Conservation (phyloP, 2,888 invertebrate species). For the Megalurothrips usitatus region DNA sequence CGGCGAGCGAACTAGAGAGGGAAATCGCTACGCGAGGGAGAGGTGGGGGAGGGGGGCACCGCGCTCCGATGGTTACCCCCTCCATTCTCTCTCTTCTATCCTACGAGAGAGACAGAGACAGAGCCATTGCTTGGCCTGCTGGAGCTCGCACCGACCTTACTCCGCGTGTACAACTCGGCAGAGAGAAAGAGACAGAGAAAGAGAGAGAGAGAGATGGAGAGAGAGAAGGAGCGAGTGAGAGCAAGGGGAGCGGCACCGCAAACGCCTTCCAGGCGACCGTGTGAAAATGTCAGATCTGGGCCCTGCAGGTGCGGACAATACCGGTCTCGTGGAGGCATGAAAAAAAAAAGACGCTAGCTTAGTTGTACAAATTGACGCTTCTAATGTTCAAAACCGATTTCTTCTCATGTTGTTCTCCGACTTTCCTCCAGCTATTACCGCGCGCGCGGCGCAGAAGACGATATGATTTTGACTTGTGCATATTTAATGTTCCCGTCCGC, state of each 20-base stretch:
- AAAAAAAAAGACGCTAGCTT: too few relatives aligned
- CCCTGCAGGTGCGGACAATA: slow-evolving; percentile 2
- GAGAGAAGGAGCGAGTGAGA: neutral
- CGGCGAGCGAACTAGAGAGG: neutral
- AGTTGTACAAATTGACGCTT: too few relatives aligned
- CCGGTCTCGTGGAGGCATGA: neutral
- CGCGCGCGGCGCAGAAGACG: too few relatives aligned
- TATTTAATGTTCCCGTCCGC: too few relatives aligned
- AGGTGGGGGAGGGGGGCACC: neutral
- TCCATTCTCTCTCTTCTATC: neutral
- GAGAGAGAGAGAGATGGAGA: neutral
- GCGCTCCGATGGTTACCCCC: neutral
- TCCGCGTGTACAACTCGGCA: neutral
- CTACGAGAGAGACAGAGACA: neutral
- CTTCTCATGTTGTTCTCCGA: too few relatives aligned
- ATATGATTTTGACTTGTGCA: too few relatives aligned
- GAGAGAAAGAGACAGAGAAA: neutral
- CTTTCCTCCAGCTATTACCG: too few relatives aligned
- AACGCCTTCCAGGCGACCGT: slow-evolving; percentile 9
- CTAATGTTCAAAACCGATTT: too few relatives aligned
- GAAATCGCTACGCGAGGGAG: neutral
- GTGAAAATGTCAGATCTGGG: slow-evolving; percentile 22
- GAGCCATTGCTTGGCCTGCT: neutral
- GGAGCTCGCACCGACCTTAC: neutral
- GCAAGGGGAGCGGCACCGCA: neutral